Evolutionary conservation across 2,113 vertebrate species (phyloP).

Genomic region (Galbula dea): DNA sequence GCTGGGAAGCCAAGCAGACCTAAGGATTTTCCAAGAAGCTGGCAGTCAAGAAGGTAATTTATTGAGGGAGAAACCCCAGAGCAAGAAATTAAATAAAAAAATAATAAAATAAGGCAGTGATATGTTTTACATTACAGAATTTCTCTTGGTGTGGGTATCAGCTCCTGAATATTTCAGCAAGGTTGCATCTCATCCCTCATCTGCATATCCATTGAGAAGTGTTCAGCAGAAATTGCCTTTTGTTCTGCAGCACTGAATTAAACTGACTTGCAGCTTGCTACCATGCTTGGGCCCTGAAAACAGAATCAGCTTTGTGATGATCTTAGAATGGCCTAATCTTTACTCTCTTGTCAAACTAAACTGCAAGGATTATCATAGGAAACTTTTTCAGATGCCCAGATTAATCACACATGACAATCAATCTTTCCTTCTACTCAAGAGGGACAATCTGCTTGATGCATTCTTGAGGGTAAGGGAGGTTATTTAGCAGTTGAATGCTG

Average conservation of each 20-base stretch:
- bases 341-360: constrained; percentile 59
- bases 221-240: constrained; percentile 69
- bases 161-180: constrained; percentile 76
- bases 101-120: constrained; percentile 41
- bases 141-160: constrained; percentile 68
- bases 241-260: constrained; percentile 70
- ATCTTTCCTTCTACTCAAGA: constrained; percentile 8
- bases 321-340: constrained; percentile 56
- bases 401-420: constrained; percentile 22
- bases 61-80: constrained; percentile 72
- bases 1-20: constrained; percentile 30
- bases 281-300: constrained; percentile 51
- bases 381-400: constrained; percentile 39
- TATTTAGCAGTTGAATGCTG: constrained; percentile 34
- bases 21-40: constrained; percentile 27
- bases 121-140: constrained; percentile 68
- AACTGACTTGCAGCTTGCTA: constrained; percentile 55
- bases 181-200: constrained; percentile 61
- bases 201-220: constrained; percentile 74
- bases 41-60: constrained; percentile 63
- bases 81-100: constrained; percentile 66
- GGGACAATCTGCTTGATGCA: not conserved
- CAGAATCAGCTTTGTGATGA: constrained; percentile 29
- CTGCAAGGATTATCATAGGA: constrained; percentile 31
- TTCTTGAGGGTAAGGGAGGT: not conserved